Evolutionary conservation across 2,797 vertebrate species (phyloP).

Genomic region (Chaenodraco wilsoni): DNA sequence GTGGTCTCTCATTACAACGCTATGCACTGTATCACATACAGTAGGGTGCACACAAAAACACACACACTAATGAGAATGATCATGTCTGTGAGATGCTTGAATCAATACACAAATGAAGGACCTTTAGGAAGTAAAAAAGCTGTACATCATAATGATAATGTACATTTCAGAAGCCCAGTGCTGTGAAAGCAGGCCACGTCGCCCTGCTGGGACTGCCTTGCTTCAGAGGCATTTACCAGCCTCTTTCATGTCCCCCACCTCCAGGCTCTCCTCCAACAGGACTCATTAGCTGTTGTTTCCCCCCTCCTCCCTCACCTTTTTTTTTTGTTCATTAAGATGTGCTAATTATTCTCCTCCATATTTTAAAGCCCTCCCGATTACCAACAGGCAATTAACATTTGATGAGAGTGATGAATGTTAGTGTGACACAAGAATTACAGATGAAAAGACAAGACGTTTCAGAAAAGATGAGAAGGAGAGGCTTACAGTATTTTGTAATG

Average conservation of each 20-base stretch:
- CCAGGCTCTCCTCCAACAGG: constrained; percentile 75
- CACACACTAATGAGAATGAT: constrained; percentile 23
- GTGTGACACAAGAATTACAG: constrained; percentile 68
- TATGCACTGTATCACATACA: constrained; percentile 47
- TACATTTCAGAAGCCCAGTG: constrained; percentile 27
- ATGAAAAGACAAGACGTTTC: constrained; percentile 44
- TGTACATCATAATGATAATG: constrained; percentile 31
- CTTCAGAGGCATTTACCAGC: constrained; percentile 82
- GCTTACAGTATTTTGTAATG: constrained; percentile 39
- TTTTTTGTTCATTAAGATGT: constrained; percentile 84
- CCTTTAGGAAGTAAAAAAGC: neutral
- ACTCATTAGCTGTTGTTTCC: constrained; percentile 80
- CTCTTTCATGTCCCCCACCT: constrained; percentile 81
- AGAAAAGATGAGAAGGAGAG: constrained; percentile 14
- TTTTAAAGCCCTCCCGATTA: constrained; percentile 78
- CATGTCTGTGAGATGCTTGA: neutral
- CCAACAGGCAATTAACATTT: constrained; percentile 82
- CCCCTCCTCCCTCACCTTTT: constrained; percentile 40
- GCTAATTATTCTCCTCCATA: constrained; percentile 86
- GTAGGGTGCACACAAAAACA: constrained; percentile 21
- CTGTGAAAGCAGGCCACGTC: constrained; percentile 57
- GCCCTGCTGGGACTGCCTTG: constrained; percentile 65
- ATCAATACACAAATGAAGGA: neutral
- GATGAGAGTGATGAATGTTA: constrained; percentile 73
- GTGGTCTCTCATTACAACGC: constrained; percentile 77